These are phyloP conservation scores for Ceuthmochares aereus DNA, from an alignment of 2,113 vertebrate genomes.

Conservation along the genomic window DNA sequence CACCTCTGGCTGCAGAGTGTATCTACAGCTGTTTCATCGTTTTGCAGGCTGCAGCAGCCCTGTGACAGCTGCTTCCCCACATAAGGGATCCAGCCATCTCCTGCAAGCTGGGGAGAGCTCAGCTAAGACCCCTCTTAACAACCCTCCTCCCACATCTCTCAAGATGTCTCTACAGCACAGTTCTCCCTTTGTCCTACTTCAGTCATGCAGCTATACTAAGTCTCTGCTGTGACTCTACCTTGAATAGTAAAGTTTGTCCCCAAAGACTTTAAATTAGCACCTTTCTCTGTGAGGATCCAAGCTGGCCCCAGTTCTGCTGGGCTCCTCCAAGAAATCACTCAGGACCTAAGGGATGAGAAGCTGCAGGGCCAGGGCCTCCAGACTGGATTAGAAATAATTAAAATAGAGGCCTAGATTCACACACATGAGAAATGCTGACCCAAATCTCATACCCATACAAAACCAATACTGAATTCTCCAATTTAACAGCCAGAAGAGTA, in stretches of 20 bases:
- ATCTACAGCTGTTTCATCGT: background rate
- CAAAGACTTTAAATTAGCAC: background rate
- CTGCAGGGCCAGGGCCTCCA: too few relatives aligned
- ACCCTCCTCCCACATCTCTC: background rate
- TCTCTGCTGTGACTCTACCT: background rate
- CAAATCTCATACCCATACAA: background rate
- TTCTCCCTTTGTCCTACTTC: background rate
- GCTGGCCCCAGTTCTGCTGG: background rate
- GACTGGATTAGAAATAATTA: background rate
- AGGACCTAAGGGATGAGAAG: background rate
- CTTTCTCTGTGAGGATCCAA: background rate
- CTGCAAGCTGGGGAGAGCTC: background rate
- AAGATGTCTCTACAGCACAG: background rate
- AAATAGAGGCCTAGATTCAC: background rate
- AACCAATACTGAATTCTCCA: background rate
- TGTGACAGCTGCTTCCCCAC: background rate
- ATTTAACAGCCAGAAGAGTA: background rate
- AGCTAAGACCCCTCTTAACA: background rate
- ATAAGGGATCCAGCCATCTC: background rate
- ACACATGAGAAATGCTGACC: background rate
- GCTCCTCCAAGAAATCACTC: background rate
- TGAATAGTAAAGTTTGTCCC: background rate
- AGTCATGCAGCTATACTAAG: fast-evolving
- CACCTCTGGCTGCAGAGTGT: background rate
- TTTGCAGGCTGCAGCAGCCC: background rate